A percentile compares a stretch with the other conserved stretches of the same genome.
These are phyloP conservation scores for Vombatus ursinus DNA, from an alignment of 2,113 vertebrate genomes.

Conservation along the genomic window DNA sequence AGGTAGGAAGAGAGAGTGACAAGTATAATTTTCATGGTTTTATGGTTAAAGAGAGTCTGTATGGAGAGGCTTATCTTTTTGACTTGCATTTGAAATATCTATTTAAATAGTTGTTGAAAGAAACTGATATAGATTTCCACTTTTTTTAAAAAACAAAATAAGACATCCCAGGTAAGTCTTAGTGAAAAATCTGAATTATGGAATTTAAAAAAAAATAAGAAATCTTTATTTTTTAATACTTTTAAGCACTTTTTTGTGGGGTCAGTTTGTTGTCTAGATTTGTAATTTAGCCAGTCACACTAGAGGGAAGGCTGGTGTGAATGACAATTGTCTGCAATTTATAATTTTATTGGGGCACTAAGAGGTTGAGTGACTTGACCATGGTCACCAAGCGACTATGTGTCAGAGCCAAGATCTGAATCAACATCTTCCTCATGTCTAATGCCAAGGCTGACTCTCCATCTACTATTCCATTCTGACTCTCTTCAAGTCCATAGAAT, in stretches of 20 bases:
- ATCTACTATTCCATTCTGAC: not conserved
- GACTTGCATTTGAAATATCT: not conserved
- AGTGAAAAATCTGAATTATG: not conserved
- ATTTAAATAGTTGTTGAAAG: not conserved
- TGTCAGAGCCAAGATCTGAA: not conserved
- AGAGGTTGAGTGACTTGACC: not conserved
- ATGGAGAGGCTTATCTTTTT: not conserved
- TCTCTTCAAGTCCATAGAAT: too few species aligned
- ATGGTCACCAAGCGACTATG: not conserved
- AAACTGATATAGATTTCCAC: not conserved
- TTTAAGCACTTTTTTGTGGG: not conserved
- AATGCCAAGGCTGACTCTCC: not conserved
- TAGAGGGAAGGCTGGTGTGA: not conserved
- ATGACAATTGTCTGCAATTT: not conserved
- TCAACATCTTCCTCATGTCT: not conserved
- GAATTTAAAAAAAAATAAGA: not conserved
- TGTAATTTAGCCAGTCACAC: not conserved
- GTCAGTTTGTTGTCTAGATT: not conserved
- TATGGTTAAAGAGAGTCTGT: not conserved
- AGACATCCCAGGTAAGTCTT: not conserved
- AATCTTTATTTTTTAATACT: not conserved
- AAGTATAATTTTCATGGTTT: not conserved
- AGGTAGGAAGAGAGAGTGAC: not conserved
- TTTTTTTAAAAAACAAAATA: not conserved
- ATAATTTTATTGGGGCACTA: not conserved